Conservation (phyloP, 2,888 invertebrate species). For the Drosophila seclusa region DNA sequence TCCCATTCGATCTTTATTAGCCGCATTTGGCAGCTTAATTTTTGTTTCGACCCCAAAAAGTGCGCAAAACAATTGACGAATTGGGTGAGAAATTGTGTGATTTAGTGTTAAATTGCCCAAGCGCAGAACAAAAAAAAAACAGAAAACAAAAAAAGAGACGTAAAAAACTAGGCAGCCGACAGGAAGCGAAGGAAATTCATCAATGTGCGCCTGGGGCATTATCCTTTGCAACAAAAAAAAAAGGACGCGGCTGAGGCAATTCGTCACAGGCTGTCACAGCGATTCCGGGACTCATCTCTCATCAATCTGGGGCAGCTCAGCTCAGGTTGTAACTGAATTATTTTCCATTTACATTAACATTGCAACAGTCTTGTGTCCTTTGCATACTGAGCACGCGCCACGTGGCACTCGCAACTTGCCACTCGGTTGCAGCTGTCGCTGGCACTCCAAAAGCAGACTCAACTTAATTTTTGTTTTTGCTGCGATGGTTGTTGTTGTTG, state of each 20-base stretch:
- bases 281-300: constrained; percentile 17
- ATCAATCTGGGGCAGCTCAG: constrained; percentile 56
- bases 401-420: constrained; percentile 13
- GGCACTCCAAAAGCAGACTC: constrained; percentile 39
- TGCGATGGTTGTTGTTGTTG: constrained; percentile 3
- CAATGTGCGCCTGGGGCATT: constrained; percentile 32
- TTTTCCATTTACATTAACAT: neutral
- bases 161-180: constrained; percentile 49
- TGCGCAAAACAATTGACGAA: constrained; percentile 46
- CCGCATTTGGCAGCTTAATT: constrained; percentile 58
- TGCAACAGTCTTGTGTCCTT: constrained; percentile 1
- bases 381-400: constrained; percentile 51
- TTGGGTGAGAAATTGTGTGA: constrained; percentile 71
- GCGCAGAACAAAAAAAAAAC: neutral
- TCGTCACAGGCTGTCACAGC: constrained; percentile 65
- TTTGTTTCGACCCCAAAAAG: constrained; percentile 48
- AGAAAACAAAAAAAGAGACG: neutral
- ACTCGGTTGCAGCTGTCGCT: constrained; percentile 59
- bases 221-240: constrained; percentile 54
- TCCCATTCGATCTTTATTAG: constrained; percentile 51
- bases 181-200: constrained; percentile 42
- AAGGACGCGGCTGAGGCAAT: constrained; percentile 42
- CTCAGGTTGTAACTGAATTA: constrained; percentile 42
- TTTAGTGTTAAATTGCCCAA: constrained; percentile 73
- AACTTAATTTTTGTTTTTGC: constrained; percentile 8